These are phyloP conservation scores for Bombus confusus DNA, from an alignment of 1,140 invertebrate species.

Conservation along the genomic window DNA sequence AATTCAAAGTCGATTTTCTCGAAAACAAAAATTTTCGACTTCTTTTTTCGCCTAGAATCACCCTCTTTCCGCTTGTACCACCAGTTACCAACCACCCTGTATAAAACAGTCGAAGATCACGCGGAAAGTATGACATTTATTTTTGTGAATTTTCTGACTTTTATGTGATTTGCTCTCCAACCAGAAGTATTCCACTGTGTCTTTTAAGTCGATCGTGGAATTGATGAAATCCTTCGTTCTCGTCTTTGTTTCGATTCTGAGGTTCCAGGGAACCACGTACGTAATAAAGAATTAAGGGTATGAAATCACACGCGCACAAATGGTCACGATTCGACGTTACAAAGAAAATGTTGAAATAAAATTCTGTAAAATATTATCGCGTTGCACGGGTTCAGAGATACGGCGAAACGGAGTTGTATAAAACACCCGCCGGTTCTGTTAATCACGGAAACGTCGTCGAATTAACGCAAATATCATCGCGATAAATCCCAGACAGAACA, in stretches of 20 bases:
- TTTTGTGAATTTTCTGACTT: too few species aligned
- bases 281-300: too few species aligned
- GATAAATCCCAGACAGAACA: slow-evolving; percentile 29
- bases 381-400: not conserved
- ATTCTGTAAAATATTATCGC: not conserved
- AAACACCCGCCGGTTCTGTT: not conserved
- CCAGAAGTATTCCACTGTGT: too few species aligned
- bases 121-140: too few species aligned
- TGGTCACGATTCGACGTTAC: not conserved
- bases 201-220: too few species aligned
- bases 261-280: not conserved
- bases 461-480: slow-evolving; percentile 25
- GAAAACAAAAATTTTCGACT: too few species aligned
- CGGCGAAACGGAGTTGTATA: not conserved
- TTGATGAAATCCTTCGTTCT: too few species aligned
- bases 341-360: not conserved
- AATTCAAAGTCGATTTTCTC: too few species aligned
- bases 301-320: not conserved
- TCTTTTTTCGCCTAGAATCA: too few species aligned
- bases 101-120: not conserved
- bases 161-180: too few species aligned
- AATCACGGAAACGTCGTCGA: slow-evolving; percentile 15
- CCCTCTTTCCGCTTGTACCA: too few species aligned
- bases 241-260: not conserved
- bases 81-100: too few species aligned